phyloP scores from a whole-genome alignment of 1,140 invertebrate genomes.

The Macrobrachium nipponense region DNA sequence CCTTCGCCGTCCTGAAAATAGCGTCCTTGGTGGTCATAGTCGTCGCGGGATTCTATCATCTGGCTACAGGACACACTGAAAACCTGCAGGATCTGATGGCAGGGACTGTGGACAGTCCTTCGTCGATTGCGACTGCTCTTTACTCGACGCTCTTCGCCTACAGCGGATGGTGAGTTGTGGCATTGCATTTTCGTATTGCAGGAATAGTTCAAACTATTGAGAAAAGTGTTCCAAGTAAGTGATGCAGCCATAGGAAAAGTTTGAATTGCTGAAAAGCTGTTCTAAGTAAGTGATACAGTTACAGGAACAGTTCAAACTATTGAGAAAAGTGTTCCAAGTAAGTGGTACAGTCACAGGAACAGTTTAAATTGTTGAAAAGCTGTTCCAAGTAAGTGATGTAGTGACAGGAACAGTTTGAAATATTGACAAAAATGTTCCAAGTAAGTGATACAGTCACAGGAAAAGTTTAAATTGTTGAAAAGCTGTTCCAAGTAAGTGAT shows the following conservation, averaged over 20 bases:
- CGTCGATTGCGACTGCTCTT: constrained; percentile 83
- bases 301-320: too few species aligned
- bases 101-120: constrained; percentile 70
- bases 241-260: background rate
- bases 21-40: constrained; percentile 84
- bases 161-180: constrained; percentile 79
- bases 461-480: too few species aligned
- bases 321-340: too few species aligned
- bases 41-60: constrained; percentile 78
- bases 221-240: background rate
- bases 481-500: too few species aligned
- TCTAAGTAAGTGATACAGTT: too few species aligned
- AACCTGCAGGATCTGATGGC: constrained; percentile 73
- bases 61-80: constrained; percentile 70
- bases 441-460: too few species aligned
- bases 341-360: too few species aligned
- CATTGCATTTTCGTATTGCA: background rate
- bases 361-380: too few species aligned
- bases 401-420: too few species aligned
- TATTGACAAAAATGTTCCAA: too few species aligned
- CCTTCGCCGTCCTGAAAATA: constrained; percentile 88
- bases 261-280: too few species aligned
- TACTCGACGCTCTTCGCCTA: constrained; percentile 95
- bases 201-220: background rate
- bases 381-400: too few species aligned